Evolutionary conservation across 2,113 vertebrate genomes (phyloP), one percentile per base, ranked within the genome.

Genomic region (Aspidoscelis tigris): DNA sequence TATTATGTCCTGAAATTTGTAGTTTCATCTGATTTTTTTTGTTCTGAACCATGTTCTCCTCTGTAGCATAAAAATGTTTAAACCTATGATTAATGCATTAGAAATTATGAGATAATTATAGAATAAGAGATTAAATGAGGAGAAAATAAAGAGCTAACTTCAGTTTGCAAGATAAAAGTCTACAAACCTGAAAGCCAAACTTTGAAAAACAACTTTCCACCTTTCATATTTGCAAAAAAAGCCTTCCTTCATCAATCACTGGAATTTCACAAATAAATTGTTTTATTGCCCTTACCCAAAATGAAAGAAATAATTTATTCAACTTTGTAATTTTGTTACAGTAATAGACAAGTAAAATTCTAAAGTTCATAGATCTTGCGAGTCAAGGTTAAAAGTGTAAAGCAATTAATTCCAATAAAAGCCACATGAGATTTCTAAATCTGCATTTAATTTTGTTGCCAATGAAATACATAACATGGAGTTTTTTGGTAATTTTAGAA

Each of bases 221-320:
- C 69, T 0, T 81, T 41, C 74, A 58, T 76, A 70, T 92, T 80
- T 22, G 80, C 43, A 20, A 73, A 20, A 4, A 26, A 90, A 85
- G 90, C 88, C 88, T 76, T 91, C 86, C 90, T 90, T 61, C 58
- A 61, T 16, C 58, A 61, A 61, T 61, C 14, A 61, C 86, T 87
- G n/a, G 71, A 92, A 88, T 4, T 72, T 68, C 80, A 77, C 73
- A 75, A 76, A 72, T 87, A 89, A 86, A 1, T 1, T 89, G 70
- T 61, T 74, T 78, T 64, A 86, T 4, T 90, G 86, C 81, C 88
- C 76, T 86, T 75, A 91, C 44, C 78, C 76, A 21, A 41, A 87
- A 71, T 4, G 7, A 81, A 43, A 75, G 58, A 88, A 92, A 73
- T 39, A 26, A 53, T 24, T 79, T 89, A 83, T 66, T 85, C 26